A percentile compares a stretch with the other conserved stretches of the same genome.
Conservation (phyloP, 2,797 vertebrate species). For the Spheniscus humboldti region DNA sequence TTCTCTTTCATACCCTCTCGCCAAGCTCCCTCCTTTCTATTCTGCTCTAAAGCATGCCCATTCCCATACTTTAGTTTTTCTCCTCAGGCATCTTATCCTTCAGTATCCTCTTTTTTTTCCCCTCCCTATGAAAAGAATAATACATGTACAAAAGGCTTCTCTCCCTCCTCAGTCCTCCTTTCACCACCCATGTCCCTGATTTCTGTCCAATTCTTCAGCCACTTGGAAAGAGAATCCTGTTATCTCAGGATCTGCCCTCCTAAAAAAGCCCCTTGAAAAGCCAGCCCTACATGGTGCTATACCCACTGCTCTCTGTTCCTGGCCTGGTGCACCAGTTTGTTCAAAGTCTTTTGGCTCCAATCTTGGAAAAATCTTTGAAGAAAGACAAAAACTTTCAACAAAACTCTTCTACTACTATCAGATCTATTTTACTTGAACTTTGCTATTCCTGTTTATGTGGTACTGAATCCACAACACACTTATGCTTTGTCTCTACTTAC, state of each 20-base stretch:
- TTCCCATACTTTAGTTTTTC: neutral
- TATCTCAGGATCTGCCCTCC: neutral
- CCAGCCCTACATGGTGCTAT: neutral
- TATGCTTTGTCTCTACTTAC: neutral
- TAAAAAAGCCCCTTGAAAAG: neutral
- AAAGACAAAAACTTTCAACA: neutral
- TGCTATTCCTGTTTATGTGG: neutral
- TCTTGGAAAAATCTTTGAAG: neutral
- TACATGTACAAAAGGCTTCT: neutral
- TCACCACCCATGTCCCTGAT: neutral
- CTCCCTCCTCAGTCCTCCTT: neutral
- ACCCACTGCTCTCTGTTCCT: neutral
- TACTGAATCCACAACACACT: neutral
- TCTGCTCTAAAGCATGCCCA: neutral
- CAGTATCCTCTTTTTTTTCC: neutral
- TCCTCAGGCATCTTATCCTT: neutral
- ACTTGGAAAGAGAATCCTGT: neutral
- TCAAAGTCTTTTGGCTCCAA: neutral
- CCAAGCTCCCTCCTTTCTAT: neutral
- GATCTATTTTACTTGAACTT: neutral
- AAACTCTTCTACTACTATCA: neutral
- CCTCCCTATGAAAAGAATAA: neutral
- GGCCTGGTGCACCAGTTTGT: neutral
- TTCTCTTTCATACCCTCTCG: neutral
- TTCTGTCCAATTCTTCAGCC: neutral